Evolutionary conservation across 2,797 vertebrate species (phyloP).

Genomic region (Neomorphus geoffroyi): DNA sequence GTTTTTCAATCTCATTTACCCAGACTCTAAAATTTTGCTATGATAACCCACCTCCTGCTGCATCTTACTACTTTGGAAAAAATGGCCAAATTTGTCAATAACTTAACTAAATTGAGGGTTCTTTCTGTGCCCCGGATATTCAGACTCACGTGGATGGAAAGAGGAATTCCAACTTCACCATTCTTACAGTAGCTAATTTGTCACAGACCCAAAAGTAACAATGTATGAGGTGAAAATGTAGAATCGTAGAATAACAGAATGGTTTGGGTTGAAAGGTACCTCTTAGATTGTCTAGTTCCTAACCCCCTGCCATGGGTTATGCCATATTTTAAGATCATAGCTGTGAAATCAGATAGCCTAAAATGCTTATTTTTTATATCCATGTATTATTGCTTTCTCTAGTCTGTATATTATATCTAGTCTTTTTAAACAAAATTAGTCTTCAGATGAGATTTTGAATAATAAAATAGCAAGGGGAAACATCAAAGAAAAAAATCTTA

Average conservation of each 20-base stretch:
- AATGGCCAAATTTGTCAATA: not conserved
- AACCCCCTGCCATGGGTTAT: not conserved
- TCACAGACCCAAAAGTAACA: not conserved
- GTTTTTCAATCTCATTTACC: not conserved
- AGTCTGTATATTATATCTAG: not conserved
- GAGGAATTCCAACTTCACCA: not conserved
- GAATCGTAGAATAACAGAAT: too few relatives aligned
- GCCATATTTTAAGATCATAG: not conserved
- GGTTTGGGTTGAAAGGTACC: too few relatives aligned
- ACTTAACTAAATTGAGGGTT: rapidly evolving
- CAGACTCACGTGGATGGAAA: not conserved
- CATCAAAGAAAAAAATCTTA: not conserved
- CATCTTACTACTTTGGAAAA: not conserved
- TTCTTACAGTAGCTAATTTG: not conserved
- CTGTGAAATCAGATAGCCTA: not conserved
- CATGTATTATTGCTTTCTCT: rapidly evolving
- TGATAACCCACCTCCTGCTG: not conserved
- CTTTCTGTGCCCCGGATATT: not conserved
- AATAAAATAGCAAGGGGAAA: not conserved
- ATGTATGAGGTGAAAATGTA: not conserved
- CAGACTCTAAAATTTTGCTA: not conserved
- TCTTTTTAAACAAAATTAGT: not conserved
- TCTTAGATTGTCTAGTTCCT: too few relatives aligned
- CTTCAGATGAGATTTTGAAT: not conserved
- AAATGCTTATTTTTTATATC: not conserved